phyloP scores from a whole-genome alignment of 30 jellyfish, hydroid and myxozoan genomes.

The Hydractinia echinata region DNA sequence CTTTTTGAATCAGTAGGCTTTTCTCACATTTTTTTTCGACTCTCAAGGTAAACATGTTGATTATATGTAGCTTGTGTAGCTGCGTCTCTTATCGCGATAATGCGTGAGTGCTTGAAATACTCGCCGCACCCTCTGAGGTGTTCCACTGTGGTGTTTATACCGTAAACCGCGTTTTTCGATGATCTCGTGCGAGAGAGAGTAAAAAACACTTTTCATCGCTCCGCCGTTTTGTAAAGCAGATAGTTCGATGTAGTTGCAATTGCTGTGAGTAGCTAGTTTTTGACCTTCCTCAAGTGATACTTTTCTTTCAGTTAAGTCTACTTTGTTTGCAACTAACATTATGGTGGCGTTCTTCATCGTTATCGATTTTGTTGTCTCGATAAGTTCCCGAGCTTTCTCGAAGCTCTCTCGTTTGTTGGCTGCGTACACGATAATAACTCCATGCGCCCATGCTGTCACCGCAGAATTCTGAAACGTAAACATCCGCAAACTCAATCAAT shows the following conservation, averaged over 20 bases:
- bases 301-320: not conserved
- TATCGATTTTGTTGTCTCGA: not conserved
- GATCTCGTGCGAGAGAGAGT: not conserved
- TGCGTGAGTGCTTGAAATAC: slow-evolving; percentile 14
- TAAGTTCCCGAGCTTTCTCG: not conserved
- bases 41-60: not conserved
- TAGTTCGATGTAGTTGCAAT: not conserved
- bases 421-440: slow-evolving; percentile 3
- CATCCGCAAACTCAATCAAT: too few species aligned
- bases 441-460: not conserved
- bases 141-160: not conserved
- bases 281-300: slow-evolving; percentile 5
- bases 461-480: slow-evolving; percentile 5
- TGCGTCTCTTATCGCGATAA: not conserved
- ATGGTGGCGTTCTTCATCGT: slow-evolving; percentile 14
- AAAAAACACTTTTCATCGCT: not conserved
- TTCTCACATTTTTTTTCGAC: too few species aligned
- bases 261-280: not conserved
- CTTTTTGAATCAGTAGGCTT: too few species aligned
- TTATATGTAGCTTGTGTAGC: slow-evolving; percentile 17
- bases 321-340: slow-evolving; percentile 9
- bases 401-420: not conserved
- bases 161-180: slow-evolving; percentile 6
- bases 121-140: slow-evolving; percentile 11
- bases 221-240: not conserved